Evolutionary conservation across 1,140 invertebrate genomes (phyloP), one percentile per base, ranked within the genome.

Genomic region (Caenorhabditis latens): DNA sequence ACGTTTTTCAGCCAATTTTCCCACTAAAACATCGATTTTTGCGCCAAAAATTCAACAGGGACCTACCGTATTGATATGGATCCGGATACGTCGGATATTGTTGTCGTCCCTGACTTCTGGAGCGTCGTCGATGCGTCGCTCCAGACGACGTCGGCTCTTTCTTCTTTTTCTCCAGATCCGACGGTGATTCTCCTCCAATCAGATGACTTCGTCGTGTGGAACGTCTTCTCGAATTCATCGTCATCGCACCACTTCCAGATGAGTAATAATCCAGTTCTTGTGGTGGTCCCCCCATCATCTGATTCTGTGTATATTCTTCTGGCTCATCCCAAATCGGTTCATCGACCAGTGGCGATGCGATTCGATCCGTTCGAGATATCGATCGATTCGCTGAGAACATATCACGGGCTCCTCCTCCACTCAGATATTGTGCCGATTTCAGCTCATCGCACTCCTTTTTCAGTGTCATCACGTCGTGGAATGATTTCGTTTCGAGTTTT

Each of bases 261-360:
- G 65, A 71, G 42, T 19, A 71, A 42, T 71, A 71, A 8, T 71
- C 65, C 5, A 14, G 8, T 71, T 71, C 65, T 11, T 71, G 65
- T 2, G 65, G 43, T 8, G 16, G 16, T 61, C 2, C 2, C 3
- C 5, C 2, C 8, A 6, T 13, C 14, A 19, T 40, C 11, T 71
- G 65, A 43, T 43, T 46, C 42, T 40, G 71, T 2, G 53, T 6
- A 8, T 42, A 42, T 21, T 8, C 11, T 7, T 53, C 71, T 7
- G 71, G 71, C 71, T 79, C 71, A 79, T 79, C 71, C 71, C 71
- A 79, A 79, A 79, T 79, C 5, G 43, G 71, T 14, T 79, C 71
- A 5, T 79, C 46, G 0, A 79, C 8, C 11, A 46, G 46, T 0
- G 71, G 53, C 16, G 71, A 50, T 14, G 46, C n/a, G 7, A 79